These are phyloP conservation scores for Ceratina calcarata DNA, from an alignment of 1,140 invertebrate species.

Conservation along the genomic window DNA sequence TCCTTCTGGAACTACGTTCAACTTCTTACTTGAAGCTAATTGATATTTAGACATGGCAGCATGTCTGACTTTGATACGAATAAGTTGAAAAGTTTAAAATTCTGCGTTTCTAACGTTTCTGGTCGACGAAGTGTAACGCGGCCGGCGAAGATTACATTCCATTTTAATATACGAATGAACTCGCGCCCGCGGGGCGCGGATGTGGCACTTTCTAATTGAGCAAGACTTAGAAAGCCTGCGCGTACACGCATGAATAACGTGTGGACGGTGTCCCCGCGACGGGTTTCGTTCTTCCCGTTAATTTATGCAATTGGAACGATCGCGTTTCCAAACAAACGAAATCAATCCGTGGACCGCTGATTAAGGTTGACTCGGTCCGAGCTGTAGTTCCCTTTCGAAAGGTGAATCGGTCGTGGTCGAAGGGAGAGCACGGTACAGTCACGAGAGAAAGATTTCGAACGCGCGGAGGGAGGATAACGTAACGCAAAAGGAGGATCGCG, in stretches of 20 bases:
- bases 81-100: not conserved
- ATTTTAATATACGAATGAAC: constrained; percentile 5
- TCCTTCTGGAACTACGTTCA: too few relatives aligned
- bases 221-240: constrained; percentile 40
- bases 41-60: not conserved
- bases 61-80: not conserved
- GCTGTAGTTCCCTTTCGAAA: constrained; percentile 27
- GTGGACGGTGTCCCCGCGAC: constrained; percentile 9
- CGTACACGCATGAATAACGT: not conserved
- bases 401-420: not conserved
- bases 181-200: constrained; percentile 11
- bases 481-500: not conserved
- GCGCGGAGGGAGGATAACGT: not conserved
- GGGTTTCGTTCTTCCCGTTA: constrained; percentile 40
- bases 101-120: not conserved
- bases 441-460: not conserved
- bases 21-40: not conserved
- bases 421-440: not conserved
- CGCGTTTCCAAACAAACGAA: constrained; percentile 34
- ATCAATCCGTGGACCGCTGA: constrained; percentile 17
- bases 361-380: constrained; percentile 31
- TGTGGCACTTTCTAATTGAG: constrained; percentile 42
- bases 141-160: not conserved
- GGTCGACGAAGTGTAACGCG: not conserved
- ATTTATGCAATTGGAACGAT: constrained; percentile 50